phyloP scores from a whole-genome alignment of 2,113 vertebrate species.

The Redunca redunca region DNA sequence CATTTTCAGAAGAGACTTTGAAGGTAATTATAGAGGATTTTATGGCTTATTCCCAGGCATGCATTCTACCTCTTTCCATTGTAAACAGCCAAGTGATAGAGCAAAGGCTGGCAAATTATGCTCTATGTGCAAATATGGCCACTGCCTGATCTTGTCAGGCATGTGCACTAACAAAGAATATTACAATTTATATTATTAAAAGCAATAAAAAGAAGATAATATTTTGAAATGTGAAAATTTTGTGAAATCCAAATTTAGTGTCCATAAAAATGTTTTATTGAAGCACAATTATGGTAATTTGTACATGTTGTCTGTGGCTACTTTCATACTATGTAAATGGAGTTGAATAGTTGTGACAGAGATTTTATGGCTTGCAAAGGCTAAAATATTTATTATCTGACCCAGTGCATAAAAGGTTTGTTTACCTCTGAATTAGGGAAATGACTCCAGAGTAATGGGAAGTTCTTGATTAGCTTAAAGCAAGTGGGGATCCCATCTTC shows the following conservation, averaged over 20 bases:
- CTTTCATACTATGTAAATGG: not conserved
- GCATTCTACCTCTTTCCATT: not conserved
- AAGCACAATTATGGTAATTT: not conserved
- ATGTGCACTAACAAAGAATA: not conserved
- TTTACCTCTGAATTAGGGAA: not conserved
- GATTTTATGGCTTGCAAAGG: not conserved
- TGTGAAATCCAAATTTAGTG: not conserved
- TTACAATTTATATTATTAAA: slow-evolving; percentile 5
- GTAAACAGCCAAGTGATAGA: not conserved
- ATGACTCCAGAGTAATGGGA: not conserved
- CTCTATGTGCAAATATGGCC: not conserved
- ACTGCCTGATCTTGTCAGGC: not conserved
- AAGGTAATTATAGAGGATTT: not conserved
- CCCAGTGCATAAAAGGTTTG: not conserved
- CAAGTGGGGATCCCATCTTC: not conserved
- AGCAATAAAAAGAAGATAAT: not conserved
- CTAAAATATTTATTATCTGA: not conserved
- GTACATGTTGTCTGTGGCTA: not conserved
- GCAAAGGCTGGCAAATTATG: not conserved
- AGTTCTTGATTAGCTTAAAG: not conserved
- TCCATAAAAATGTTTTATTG: not conserved
- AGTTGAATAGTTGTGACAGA: not conserved
- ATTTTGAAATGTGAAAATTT: not conserved
- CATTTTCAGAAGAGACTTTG: slow-evolving; percentile 15
- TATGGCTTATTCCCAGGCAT: not conserved